Conservation (phyloP, 2,888 invertebrate species). For the Atethmia centrago region DNA sequence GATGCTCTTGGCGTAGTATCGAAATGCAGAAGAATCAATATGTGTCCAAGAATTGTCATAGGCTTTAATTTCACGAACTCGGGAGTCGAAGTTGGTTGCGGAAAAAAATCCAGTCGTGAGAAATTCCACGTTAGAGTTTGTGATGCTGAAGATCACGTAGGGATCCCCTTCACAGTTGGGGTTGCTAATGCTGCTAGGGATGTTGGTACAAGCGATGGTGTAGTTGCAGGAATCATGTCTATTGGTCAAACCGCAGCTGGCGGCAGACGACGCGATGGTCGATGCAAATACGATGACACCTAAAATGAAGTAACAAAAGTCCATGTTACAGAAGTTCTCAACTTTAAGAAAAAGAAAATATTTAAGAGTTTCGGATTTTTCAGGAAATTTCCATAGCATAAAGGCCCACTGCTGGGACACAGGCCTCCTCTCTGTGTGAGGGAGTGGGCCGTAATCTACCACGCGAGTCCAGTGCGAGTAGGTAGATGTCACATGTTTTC, state of each 20-base stretch:
- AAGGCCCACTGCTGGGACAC: too few species aligned
- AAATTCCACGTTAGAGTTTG: constrained; percentile 60
- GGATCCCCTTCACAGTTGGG: constrained; percentile 72
- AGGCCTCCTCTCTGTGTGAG: too few species aligned
- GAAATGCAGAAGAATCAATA: constrained; percentile 72
- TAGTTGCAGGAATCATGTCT: constrained; percentile 71
- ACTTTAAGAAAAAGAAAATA: neutral
- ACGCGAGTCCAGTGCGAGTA: too few species aligned
- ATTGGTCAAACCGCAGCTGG: constrained; percentile 65
- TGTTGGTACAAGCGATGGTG: constrained; percentile 72
- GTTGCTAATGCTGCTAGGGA: constrained; percentile 70
- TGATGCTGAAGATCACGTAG: constrained; percentile 76
- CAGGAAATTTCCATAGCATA: neutral
- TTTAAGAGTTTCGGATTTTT: neutral
- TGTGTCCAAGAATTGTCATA: constrained; percentile 73
- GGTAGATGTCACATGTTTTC: too few species aligned
- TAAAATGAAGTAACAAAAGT: constrained; percentile 56
- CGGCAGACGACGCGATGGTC: constrained; percentile 57
- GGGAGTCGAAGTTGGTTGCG: constrained; percentile 82
- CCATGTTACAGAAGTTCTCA: neutral
- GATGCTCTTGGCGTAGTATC: constrained; percentile 75
- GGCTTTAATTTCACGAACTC: constrained; percentile 77
- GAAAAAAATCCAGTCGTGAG: constrained; percentile 79
- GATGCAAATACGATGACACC: constrained; percentile 58
- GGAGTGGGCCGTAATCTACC: too few species aligned